Base-by-base conservation (phyloP, 2,888 invertebrate species). In the Xanthorhoe spadicearia region DNA sequence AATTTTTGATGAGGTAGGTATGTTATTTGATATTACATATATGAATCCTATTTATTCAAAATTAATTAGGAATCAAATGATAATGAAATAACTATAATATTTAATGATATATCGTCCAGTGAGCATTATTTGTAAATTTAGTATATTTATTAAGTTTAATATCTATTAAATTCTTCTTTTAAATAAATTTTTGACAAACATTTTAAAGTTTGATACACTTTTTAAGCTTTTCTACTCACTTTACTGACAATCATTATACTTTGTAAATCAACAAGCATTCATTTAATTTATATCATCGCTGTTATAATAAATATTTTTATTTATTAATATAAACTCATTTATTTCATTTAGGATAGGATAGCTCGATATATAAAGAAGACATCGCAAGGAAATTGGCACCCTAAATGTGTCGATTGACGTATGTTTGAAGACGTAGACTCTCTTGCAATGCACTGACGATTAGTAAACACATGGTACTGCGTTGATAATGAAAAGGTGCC, bases 321-420 rank as follows among this genome's bases (percentile, higher is more conserved):
- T 13, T 43, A 3, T 13, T 3, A 43, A 13, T 43, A 43, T 13
- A 78, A 64, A 76, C 76, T 77, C 77, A 71, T 76, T 76, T 13
- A 43, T 43, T 43, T 43, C 3, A 43, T 43, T 13, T 38, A 43
- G 9, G 9, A 13, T 43, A 43, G 38, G 38, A 13, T 38, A 38
- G 38, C 38, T 43, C 13, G 38, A 13, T 10, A 4, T 13, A 13
- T 38, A 43, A 43, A 13, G 38, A 43, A 43, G 13, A 43, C 13
- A 43, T 43, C 38, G 13, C 32, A 2, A 32, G 32, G 32, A 32
- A 32, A 32, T 32, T 7, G 32, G 32, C 32, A 32, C 38, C 13
- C 38, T 13, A 43, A 43, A 43, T 2, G 38, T 13, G 38, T 43
- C 13, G 13, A 3, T 43, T 13, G 38, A 43, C 38, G 38, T 43